Evolutionary conservation across 2,797 vertebrate genomes (phyloP).

Genomic region (Tenualosa ilisha): DNA sequence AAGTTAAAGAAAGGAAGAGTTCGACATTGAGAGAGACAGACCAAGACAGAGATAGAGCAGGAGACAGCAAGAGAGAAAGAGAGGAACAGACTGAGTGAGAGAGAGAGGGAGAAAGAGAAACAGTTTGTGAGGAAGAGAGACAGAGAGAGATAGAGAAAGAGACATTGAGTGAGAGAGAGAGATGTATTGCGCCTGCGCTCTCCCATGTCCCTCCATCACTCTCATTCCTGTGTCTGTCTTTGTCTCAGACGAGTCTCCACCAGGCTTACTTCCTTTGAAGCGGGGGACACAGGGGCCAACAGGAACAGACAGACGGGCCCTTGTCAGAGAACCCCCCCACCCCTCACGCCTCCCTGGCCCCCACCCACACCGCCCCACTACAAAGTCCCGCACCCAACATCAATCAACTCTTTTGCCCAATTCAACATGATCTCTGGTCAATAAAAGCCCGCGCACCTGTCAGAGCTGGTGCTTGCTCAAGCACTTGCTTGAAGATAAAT

Average conservation of each 20-base stretch:
- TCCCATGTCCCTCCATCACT: conserved; percentile 1
- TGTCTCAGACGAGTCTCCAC: not conserved
- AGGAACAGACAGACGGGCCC: conserved; percentile 41
- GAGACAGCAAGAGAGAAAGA: not conserved
- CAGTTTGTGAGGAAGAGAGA: not conserved
- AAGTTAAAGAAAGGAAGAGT: not conserved
- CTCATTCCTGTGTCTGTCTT: not conserved
- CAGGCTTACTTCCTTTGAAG: conserved; percentile 44
- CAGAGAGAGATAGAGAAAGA: not conserved
- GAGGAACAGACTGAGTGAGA: not conserved
- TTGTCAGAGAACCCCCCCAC: conserved; percentile 26
- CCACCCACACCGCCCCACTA: conserved; percentile 10
- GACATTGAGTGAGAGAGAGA: not conserved
- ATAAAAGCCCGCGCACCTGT: conserved; percentile 47
- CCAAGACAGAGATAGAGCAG: not conserved
- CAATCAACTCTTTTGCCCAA: conserved; percentile 45
- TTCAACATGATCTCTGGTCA: conserved; percentile 47
- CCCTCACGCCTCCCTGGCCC: no score
- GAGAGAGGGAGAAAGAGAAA: not conserved
- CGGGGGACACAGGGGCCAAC: not conserved
- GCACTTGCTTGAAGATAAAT: conserved; percentile 54
- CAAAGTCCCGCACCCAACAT: conserved; percentile 44
- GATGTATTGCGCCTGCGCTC: not conserved
- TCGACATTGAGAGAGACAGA: not conserved
- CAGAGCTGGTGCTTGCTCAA: conserved; percentile 42